A percentile compares a stretch with the other conserved stretches of the same genome.
Evolutionary conservation across 2,113 vertebrate genomes (phyloP).

Genomic region (Brachyistius frenatus): DNA sequence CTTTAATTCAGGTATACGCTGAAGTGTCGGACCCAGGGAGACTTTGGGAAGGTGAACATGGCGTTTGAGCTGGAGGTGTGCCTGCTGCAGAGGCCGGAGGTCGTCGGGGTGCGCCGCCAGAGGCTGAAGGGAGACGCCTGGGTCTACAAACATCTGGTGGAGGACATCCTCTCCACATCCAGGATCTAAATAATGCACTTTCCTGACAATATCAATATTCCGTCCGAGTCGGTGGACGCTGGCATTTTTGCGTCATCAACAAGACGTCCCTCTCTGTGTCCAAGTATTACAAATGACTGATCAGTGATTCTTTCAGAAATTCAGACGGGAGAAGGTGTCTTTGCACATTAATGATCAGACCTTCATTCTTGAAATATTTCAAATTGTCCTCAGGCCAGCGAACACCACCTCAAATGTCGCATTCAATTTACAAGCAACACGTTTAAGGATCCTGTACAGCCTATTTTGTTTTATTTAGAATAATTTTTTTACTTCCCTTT

Average conservation of each 20-base stretch:
- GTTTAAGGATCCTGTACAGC: conserved; percentile 27
- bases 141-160: conserved; percentile 96
- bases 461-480: conserved; percentile 37
- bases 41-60: conserved; percentile 93
- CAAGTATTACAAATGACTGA: not conserved
- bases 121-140: conserved; percentile 95
- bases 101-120: conserved; percentile 90
- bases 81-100: conserved; percentile 86
- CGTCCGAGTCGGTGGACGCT: not conserved
- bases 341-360: conserved; percentile 9
- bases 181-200: conserved; percentile 76
- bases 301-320: not conserved
- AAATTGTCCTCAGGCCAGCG: conserved; percentile 34
- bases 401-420: conserved; percentile 2
- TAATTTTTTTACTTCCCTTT: conserved; percentile 45
- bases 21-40: conserved; percentile 90
- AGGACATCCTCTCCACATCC: conserved; percentile 91
- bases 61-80: conserved; percentile 97
- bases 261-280: not conserved
- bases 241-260: not conserved
- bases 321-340: not conserved
- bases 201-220: not conserved
- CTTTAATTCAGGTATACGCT: conserved; percentile 87
- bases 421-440: conserved; percentile 21
- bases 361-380: conserved; percentile 44